These are phyloP conservation scores for Mactromeris polynyma DNA, from an alignment of 2,888 invertebrate species.

Conservation along the genomic window DNA sequence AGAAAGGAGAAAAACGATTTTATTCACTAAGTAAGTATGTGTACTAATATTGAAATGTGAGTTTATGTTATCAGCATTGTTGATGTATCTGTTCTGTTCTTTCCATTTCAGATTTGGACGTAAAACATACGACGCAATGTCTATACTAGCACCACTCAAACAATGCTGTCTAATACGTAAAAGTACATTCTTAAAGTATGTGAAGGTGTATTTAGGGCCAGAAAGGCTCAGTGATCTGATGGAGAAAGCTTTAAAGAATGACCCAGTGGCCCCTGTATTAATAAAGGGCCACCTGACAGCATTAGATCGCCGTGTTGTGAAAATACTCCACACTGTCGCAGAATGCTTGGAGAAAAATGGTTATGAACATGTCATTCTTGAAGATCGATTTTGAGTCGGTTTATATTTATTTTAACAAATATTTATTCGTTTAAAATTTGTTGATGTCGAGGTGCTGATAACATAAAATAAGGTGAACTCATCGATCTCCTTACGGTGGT, in stretches of 20 bases:
- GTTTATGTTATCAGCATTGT: neutral
- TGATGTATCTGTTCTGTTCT: neutral
- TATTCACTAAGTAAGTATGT: too few species aligned
- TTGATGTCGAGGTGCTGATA: too few species aligned
- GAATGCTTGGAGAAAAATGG: conserved; percentile 59
- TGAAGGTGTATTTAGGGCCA: conserved; percentile 88
- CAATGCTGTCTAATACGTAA: conserved; percentile 97
- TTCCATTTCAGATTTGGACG: conserved; percentile 93
- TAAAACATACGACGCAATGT: conserved; percentile 96
- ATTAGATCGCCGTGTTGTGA: conserved; percentile 93
- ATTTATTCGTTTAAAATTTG: too few species aligned
- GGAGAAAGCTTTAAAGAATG: conserved; percentile 92
- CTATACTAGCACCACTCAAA: conserved; percentile 96
- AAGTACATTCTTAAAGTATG: conserved; percentile 93
- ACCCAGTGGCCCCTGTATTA: conserved; percentile 95
- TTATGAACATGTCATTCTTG: conserved; percentile 12
- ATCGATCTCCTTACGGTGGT: too few species aligned
- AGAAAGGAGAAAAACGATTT: too few species aligned
- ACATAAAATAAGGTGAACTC: too few species aligned
- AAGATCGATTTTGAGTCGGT: conserved; percentile 13
- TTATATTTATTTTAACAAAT: too few species aligned
- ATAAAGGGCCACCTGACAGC: conserved; percentile 97
- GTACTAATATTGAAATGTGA: neutral
- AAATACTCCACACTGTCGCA: conserved; percentile 70
- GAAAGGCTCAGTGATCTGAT: conserved; percentile 91